Evolutionary conservation across 2,888 invertebrate species (phyloP), one percentile per base, ranked within the genome.

Genomic region (Chalcis sispes): DNA sequence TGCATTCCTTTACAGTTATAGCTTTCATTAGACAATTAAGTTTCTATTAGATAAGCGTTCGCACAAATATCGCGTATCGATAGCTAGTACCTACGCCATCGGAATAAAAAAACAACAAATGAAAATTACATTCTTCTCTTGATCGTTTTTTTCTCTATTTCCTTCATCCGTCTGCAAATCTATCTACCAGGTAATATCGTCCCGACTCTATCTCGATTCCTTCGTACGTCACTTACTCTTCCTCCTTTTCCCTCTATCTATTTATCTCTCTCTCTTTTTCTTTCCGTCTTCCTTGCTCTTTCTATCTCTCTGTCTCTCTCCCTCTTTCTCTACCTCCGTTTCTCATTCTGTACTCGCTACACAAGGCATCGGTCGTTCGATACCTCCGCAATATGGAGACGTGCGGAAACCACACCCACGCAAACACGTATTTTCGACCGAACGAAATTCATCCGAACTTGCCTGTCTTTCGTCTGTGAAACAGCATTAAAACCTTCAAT

Each of bases 1-100:
- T 25, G 83, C 84, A 88, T 87, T 88, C 87, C 87, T 84, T 86
- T 87, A 86, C 87, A 87, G 84, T 87, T 85, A 87, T 87, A 87
- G 87, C 85, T 87, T 87, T 85, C 86, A 87, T 87, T 86, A 85
- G 85, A 87, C 15, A 42, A 84, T 85, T 18, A 46, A 48, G 69
- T 50, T 64, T 70, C 15, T 64, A 70, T 29, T 50, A 69, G 69
- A 5, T 32, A n/a, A n/a, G 62, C 50, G 52, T 61, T 59, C 82
- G 82, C 81, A 82, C 82, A 81, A 82, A 83, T 84, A 84, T 83
- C 83, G 83, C 82, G 83, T 85, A 82, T 13, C 42, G 8, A 42
- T n/a, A n/a, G n/a, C 42, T 15, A 8, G 15, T 42, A 42, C 42
- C 1, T 0, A 18, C 32, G 18, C 40, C 40, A 42, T 54, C 32